Evolutionary conservation across 1,140 invertebrate species (phyloP), one percentile per base, ranked within the genome.

Genomic region (Drosophila dunni): DNA sequence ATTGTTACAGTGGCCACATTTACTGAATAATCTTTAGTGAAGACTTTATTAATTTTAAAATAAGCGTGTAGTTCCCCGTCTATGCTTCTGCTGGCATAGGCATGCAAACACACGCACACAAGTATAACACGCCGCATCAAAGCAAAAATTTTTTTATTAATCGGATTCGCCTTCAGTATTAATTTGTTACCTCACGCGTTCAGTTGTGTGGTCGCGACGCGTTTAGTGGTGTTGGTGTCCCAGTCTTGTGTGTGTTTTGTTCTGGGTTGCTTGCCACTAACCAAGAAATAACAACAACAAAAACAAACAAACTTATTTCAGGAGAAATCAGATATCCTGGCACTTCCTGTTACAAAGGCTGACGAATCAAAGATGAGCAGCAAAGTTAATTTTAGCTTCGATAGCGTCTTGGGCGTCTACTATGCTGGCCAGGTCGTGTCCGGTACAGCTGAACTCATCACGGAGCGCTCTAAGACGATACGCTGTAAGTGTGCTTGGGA

Each of bases 341-440:
- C 64, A 79, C 78, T 42, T 62, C 50, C 66, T 73, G 63, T 72
- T 38, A 75, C 67, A 57, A 75, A 62, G 8, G 24, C n/a, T 69
- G 20, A 8, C 15, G 1, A 15, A 13, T 20, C 10, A 24, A 77
- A 57, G 48, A 92, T 92, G 91, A 76, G 82, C 51, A 92, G 85
- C 58, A 92, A 91, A 64, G 92, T 94, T 69, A 90, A 90, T 58
- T 93, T 94, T 56, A 82, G 84, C 57, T 93, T 94, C 67, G 93
- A 92, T 54, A 90, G 93, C 60, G 92, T 92, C 3, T 78, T 92
- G 44, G 91, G 85, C 3, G 91, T 93, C 7, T 94, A 94, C 68
- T 94, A 93, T 91, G 93, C 93, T 57, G 94, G 94, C 17, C 93
- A 94, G 78, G 91, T 90, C 7, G 91, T 94, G 9, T 93, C 93